These are phyloP conservation scores for Noctua fimbriata DNA, from an alignment of 2,888 invertebrate species.

Conservation along the genomic window DNA sequence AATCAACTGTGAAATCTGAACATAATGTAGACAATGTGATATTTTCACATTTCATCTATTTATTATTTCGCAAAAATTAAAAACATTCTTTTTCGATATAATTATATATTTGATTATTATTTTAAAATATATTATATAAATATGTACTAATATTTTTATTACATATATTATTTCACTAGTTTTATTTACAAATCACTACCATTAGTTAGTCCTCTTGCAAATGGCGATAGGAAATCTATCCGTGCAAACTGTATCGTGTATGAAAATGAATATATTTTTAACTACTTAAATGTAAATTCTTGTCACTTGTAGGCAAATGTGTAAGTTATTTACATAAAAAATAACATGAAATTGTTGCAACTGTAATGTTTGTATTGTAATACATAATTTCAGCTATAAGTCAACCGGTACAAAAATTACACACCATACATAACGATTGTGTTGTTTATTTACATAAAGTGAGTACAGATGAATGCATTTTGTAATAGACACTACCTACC, in stretches of 20 bases:
- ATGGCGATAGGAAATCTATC: slow-evolving; percentile 65
- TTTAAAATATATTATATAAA: slow-evolving; percentile 61
- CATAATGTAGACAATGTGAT: slow-evolving; percentile 63
- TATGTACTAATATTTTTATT: slow-evolving; percentile 65
- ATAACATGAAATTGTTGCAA: slow-evolving; percentile 69
- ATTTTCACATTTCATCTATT: slow-evolving; percentile 51
- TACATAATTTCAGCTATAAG: slow-evolving; percentile 59
- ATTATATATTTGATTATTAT: slow-evolving; percentile 65
- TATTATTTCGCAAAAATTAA: slow-evolving; percentile 58
- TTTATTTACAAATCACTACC: slow-evolving; percentile 73
- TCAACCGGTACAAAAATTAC: slow-evolving; percentile 64
- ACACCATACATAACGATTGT: slow-evolving; percentile 45
- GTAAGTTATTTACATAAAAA: slow-evolving; percentile 56
- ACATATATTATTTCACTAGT: slow-evolving; percentile 63
- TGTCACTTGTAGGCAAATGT: slow-evolving; percentile 68
- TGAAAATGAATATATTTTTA: slow-evolving; percentile 67
- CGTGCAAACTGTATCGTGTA: slow-evolving; percentile 63
- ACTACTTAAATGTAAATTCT: slow-evolving; percentile 64
- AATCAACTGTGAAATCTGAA: slow-evolving; percentile 26
- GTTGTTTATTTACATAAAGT: slow-evolving; percentile 68
- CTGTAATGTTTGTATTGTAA: slow-evolving; percentile 67
- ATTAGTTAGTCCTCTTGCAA: slow-evolving; percentile 68
- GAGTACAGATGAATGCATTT: slow-evolving; percentile 72
- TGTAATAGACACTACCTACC: slow-evolving; percentile 74
- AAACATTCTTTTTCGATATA: slow-evolving; percentile 60